Percentiles rank a stretch among this genome's conserved stretches.
These are phyloP conservation scores for Eulemur mongoz DNA, from an alignment of 2,797 vertebrate genomes.

Conservation along the genomic window DNA sequence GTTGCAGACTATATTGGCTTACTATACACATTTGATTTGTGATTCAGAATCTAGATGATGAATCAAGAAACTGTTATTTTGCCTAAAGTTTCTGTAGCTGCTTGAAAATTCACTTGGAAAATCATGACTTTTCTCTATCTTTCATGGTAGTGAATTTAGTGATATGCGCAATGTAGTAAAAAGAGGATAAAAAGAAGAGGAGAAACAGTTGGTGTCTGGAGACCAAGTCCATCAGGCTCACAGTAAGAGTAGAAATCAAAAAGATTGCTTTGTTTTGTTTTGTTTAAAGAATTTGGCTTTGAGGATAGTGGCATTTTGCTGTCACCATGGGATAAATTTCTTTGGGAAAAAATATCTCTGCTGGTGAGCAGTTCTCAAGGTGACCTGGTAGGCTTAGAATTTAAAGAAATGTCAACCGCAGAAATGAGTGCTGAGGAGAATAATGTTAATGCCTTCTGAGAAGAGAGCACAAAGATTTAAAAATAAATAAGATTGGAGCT, in stretches of 20 bases:
- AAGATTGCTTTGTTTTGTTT: conserved; percentile 28
- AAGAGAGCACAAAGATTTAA: not conserved
- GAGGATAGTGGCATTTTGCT: conserved; percentile 46
- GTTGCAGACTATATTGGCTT: not conserved
- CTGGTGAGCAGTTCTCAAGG: conserved; percentile 58
- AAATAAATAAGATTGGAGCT: conserved; percentile 40
- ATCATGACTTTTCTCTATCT: not conserved
- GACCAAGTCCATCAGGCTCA: not conserved
- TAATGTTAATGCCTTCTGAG: conserved; percentile 25
- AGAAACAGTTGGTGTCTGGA: not conserved
- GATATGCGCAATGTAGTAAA: not conserved
- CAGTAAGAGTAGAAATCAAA: conserved; percentile 4
- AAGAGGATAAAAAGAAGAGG: not conserved
- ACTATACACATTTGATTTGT: not conserved
- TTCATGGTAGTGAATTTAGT: not conserved
- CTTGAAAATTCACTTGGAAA: not conserved
- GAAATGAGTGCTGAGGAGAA: conserved; percentile 23
- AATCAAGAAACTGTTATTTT: conserved; percentile 22
- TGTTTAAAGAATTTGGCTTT: conserved; percentile 50
- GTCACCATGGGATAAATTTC: conserved; percentile 53
- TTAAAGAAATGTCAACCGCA: conserved; percentile 60
- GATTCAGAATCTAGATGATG: not conserved
- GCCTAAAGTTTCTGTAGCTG: not conserved
- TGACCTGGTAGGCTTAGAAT: conserved; percentile 60
- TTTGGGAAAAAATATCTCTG: not conserved